phyloP scores from a whole-genome alignment of 2,888 invertebrate species.

The Drosophila robusta region DNA sequence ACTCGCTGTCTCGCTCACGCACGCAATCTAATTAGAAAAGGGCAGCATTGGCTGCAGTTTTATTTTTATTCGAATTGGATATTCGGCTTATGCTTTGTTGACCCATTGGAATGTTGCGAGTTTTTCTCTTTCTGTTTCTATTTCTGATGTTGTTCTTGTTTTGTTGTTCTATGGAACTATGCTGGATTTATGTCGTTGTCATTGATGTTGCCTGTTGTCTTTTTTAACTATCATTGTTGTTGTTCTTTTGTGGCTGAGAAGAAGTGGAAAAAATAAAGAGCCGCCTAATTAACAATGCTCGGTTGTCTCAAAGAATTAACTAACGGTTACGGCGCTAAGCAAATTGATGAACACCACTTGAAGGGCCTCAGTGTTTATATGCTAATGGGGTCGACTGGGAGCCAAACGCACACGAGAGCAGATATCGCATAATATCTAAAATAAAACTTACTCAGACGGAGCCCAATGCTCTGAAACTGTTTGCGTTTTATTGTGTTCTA shows the following conservation, averaged over 20 bases:
- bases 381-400: conserved; percentile 41
- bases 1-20: background rate
- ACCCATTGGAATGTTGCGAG: conserved; percentile 46
- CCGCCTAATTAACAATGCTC: conserved; percentile 64
- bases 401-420: conserved; percentile 29
- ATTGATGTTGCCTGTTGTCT: conserved; percentile 21
- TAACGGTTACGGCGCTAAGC: conserved; percentile 54
- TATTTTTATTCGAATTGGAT: conserved; percentile 47
- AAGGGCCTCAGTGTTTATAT: conserved; percentile 27
- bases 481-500: conserved; percentile 58
- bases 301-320: conserved; percentile 33
- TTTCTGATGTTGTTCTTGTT: conserved; percentile 9
- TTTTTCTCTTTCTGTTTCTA: conserved; percentile 15
- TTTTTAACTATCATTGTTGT: conserved; percentile 7
- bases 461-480: conserved; percentile 5
- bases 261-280: conserved; percentile 14
- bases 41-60: conserved; percentile 47
- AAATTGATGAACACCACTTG: conserved; percentile 37
- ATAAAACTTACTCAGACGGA: conserved; percentile 1
- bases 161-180: conserved; percentile 37
- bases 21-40: conserved; percentile 54
- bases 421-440: conserved; percentile 54
- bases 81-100: conserved; percentile 67
- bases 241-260: conserved; percentile 5
- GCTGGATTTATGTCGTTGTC: conserved; percentile 49